Evolutionary conservation across 2,797 vertebrate genomes (phyloP).

Genomic region (Smutsia gigantea): DNA sequence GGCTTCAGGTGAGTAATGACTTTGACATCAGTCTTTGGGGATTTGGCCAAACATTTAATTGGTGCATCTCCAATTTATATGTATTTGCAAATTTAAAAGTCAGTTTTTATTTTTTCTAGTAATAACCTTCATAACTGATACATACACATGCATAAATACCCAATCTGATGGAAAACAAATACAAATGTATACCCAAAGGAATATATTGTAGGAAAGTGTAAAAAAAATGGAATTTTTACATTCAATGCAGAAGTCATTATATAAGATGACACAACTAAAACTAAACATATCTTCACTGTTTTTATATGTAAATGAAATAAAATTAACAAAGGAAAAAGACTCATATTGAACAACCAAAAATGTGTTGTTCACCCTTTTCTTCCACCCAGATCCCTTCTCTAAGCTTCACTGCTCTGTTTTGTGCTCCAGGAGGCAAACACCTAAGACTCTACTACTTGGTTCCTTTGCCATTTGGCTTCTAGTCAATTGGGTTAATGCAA

Average conservation of each 20-base stretch:
- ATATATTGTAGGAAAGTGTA: neutral
- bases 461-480: neutral
- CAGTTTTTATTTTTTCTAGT: neutral
- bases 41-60: neutral
- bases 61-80: neutral
- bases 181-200: neutral
- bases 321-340: neutral
- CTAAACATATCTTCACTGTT: neutral
- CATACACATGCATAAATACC: neutral
- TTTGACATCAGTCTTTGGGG: neutral
- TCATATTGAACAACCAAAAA: neutral
- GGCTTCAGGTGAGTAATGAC: neutral
- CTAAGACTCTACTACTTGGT: neutral
- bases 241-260: neutral
- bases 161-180: neutral
- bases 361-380: neutral
- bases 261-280: constrained; percentile 4
- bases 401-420: neutral
- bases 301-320: constrained; percentile 8
- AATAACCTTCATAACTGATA: neutral
- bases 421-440: neutral
- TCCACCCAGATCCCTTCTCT: neutral
- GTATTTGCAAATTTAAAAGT: neutral
- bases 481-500: neutral
- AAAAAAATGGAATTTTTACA: neutral